Percentiles rank a stretch among this genome's conserved stretches.
These are phyloP conservation scores for Platynereis dumerilii DNA, from an alignment of 2,888 invertebrate species.

Conservation along the genomic window DNA sequence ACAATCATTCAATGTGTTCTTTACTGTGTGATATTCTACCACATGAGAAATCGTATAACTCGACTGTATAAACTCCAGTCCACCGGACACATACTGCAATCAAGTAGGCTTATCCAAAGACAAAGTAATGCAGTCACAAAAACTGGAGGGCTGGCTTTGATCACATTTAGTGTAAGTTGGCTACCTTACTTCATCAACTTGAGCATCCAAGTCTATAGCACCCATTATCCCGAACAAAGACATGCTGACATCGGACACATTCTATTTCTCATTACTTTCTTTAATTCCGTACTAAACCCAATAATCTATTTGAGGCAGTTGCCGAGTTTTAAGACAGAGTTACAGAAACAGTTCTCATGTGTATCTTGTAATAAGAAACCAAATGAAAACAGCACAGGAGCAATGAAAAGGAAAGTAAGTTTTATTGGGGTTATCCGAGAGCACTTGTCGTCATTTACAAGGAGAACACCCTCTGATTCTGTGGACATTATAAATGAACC, in stretches of 20 bases:
- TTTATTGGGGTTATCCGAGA: no score
- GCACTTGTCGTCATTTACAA: no score
- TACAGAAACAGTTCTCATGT: background rate
- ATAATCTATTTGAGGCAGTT: constrained; percentile 11
- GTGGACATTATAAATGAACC: no score
- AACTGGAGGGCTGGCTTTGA: constrained; percentile 13
- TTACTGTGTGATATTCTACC: constrained; percentile 23
- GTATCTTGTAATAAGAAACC: no score
- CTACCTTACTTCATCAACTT: constrained; percentile 16
- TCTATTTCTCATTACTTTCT: constrained; percentile 14
- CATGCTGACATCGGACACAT: constrained; percentile 6
- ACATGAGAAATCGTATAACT: constrained; percentile 11
- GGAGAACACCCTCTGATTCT: no score
- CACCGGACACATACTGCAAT: background rate
- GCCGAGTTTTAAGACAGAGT: constrained; percentile 12
- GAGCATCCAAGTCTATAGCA: constrained; percentile 15
- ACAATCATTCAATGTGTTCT: constrained; percentile 1
- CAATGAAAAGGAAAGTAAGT: no score
- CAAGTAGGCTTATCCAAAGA: constrained; percentile 2
- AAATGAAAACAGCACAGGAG: no score
- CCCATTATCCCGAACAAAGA: background rate
- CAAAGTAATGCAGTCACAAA: constrained; percentile 18
- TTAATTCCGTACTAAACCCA: constrained; percentile 21
- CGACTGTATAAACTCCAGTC: constrained; percentile 14
- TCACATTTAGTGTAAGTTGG: constrained; percentile 14